phyloP scores from a whole-genome alignment of 2,797 vertebrate species.

The Lerista edwardsae region DNA sequence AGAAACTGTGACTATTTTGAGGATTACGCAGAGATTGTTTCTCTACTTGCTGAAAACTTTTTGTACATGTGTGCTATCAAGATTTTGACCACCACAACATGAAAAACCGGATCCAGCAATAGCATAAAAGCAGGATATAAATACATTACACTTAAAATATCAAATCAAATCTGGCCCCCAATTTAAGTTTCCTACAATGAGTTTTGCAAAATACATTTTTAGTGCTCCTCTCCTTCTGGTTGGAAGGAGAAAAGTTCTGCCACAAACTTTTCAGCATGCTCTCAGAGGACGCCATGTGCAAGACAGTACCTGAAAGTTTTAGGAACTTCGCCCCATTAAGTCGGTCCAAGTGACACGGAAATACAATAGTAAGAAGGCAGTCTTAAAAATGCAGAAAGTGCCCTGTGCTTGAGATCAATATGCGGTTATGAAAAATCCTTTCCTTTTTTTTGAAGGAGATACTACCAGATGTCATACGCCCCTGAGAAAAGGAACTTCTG shows the following conservation, averaged over 20 bases:
- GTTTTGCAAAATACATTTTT: neutral
- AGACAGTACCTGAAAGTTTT: neutral
- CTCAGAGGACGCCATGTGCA: neutral
- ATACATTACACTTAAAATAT: neutral
- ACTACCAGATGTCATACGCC: neutral
- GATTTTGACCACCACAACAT: neutral
- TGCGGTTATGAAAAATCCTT: neutral
- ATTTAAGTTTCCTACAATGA: neutral
- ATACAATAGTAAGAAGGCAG: neutral
- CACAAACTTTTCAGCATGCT: neutral
- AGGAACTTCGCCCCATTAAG: neutral
- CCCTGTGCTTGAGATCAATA: neutral
- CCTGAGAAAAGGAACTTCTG: neutral
- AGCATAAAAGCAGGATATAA: conserved; percentile 7
- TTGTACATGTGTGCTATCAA: no score
- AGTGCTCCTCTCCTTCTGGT: neutral
- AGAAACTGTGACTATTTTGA: neutral
- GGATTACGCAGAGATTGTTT: conserved; percentile 10
- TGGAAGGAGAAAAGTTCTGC: conserved; percentile 4
- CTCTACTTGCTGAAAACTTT: neutral
- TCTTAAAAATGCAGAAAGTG: neutral
- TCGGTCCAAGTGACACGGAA: neutral
- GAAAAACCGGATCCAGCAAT: neutral
- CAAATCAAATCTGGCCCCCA: conserved; percentile 29
- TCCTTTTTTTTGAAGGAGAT: neutral